Conservation (phyloP, 2,113 vertebrate genomes). For the Junco hyemalis region DNA sequence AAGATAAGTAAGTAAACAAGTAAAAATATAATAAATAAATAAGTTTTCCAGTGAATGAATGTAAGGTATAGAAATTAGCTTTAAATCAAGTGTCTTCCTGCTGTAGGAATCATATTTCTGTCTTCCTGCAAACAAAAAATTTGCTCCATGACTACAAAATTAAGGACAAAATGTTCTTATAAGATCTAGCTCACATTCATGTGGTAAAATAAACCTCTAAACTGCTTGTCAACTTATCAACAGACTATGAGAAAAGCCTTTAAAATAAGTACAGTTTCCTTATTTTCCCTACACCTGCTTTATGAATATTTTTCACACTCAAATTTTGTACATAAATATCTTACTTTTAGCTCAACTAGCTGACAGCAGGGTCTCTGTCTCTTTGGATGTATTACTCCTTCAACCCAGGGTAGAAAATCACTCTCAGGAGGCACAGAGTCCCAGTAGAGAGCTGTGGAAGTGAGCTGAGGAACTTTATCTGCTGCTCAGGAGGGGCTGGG, state of each 20-base stretch:
- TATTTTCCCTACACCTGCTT: conserved; percentile 12
- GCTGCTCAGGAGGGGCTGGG: neutral
- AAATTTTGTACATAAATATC: neutral
- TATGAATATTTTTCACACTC: neutral
- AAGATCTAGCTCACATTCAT: neutral
- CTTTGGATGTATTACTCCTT: neutral
- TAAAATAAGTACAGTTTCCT: neutral
- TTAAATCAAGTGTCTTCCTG: neutral
- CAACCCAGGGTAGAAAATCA: neutral
- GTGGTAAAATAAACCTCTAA: neutral
- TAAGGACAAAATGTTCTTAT: neutral
- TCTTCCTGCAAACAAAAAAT: neutral
- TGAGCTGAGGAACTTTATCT: rapidly evolving
- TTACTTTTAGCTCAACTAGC: neutral
- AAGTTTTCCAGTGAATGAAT: neutral
- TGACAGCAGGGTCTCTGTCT: neutral
- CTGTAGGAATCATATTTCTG: neutral
- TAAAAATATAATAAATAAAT: no score
- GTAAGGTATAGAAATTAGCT: neutral
- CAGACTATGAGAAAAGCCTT: neutral
- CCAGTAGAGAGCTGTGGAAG: neutral
- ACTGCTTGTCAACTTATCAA: conserved; percentile 26
- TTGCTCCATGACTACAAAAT: neutral
- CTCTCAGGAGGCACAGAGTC: neutral
- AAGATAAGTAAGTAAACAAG: no score